Conservation (phyloP, 2,888 invertebrate species). For the Thecocarcelia acutangulata region DNA sequence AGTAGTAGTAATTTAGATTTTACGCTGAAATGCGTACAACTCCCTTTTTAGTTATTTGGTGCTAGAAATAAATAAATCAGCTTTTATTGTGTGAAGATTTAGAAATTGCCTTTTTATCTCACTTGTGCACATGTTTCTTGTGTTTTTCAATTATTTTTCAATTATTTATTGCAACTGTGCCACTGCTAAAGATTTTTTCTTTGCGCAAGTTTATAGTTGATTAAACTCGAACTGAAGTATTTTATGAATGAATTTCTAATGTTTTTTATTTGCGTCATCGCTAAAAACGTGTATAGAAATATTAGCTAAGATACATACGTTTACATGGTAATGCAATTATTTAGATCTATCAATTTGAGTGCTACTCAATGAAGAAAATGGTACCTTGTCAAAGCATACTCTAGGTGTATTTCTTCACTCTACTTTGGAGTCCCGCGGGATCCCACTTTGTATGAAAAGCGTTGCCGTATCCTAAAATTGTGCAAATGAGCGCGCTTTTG, state of each 20-base stretch:
- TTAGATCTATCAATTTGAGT: too few relatives aligned
- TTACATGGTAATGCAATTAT: too few relatives aligned
- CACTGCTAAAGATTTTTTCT: not conserved
- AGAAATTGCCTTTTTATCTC: constrained; percentile 74
- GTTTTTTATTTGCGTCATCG: constrained; percentile 20
- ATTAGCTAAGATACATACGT: too few relatives aligned
- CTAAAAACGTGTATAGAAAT: too few relatives aligned
- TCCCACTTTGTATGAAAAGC: too few relatives aligned
- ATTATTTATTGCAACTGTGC: constrained; percentile 35
- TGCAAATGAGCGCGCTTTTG: too few relatives aligned
- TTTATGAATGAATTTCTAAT: constrained; percentile 45
- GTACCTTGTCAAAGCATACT: too few relatives aligned
- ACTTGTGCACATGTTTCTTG: constrained; percentile 71
- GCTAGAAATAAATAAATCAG: constrained; percentile 48
- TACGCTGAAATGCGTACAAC: constrained; percentile 70
- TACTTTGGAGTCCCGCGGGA: too few relatives aligned
- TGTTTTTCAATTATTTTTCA: constrained; percentile 45
- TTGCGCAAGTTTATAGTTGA: constrained; percentile 27
- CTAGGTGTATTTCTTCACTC: too few relatives aligned
- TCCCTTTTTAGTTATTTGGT: constrained; percentile 7
- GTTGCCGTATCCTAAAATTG: too few relatives aligned
- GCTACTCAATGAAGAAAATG: too few relatives aligned
- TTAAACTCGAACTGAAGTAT: not conserved
- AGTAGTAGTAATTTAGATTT: constrained; percentile 68
- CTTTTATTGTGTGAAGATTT: constrained; percentile 60